Evolutionary conservation across 2,888 invertebrate genomes (phyloP).

Genomic region (Chromoteleia sp.): DNA sequence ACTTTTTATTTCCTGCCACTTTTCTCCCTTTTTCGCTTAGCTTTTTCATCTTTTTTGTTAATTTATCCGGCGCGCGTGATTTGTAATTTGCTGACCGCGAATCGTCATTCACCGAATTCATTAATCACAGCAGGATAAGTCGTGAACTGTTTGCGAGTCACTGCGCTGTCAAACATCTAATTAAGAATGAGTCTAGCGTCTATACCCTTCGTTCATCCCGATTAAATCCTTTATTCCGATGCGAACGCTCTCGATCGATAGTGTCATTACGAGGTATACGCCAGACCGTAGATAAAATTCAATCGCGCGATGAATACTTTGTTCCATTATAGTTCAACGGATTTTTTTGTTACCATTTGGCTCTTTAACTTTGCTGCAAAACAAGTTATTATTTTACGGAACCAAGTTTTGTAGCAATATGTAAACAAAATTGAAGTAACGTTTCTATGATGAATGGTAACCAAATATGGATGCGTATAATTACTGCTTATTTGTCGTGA

Average conservation of each 20-base stretch:
- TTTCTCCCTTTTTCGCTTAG: conserved; percentile 5
- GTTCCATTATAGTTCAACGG: conserved; percentile 5
- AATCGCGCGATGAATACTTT: conserved; percentile 43
- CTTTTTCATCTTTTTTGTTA: conserved; percentile 1
- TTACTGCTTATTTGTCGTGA: no score
- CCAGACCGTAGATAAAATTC: conserved; percentile 55
- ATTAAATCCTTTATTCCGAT: conserved; percentile 70
- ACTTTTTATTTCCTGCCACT: conserved; percentile 2
- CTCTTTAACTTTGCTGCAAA: no score
- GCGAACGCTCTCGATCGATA: conserved; percentile 59
- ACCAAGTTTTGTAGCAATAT: no score
- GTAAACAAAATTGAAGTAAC: neutral
- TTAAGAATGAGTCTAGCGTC: conserved; percentile 68
- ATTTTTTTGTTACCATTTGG: no score
- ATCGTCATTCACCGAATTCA: conserved; percentile 69
- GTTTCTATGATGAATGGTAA: no score
- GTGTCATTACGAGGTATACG: conserved; percentile 58
- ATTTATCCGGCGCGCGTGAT: conserved; percentile 46
- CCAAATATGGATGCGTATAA: no score
- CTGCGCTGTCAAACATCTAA: conserved; percentile 70
- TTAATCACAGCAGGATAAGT: conserved; percentile 70
- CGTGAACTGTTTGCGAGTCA: conserved; percentile 70
- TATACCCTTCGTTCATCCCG: conserved; percentile 63
- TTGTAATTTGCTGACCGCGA: conserved; percentile 67
- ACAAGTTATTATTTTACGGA: no score